phyloP scores from a whole-genome alignment of 2,113 vertebrate species.

The Psilopogon haemacephalus region DNA sequence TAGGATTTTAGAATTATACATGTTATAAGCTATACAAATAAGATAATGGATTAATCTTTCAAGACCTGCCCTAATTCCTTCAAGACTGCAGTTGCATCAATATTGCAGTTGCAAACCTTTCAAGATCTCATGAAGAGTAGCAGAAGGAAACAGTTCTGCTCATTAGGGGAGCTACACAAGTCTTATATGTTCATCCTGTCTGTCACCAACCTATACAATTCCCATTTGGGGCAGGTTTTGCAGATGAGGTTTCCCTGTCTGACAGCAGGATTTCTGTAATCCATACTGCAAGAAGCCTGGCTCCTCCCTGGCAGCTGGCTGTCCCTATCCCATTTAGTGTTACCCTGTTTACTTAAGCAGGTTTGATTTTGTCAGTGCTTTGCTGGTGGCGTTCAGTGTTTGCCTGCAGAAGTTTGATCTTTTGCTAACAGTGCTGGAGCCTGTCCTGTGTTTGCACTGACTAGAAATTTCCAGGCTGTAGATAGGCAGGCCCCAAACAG shows the following conservation, averaged over 20 bases:
- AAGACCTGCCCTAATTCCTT: background rate
- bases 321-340: background rate
- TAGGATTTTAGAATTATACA: background rate
- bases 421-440: background rate
- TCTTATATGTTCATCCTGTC: background rate
- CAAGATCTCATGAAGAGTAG: background rate
- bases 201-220: background rate
- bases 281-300: background rate
- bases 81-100: too few species aligned
- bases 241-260: background rate
- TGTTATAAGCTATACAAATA: background rate
- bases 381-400: background rate
- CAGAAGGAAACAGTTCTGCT: background rate
- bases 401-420: background rate
- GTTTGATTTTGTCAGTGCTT: background rate
- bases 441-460: background rate
- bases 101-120: background rate
- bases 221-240: background rate
- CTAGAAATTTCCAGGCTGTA: slow-evolving; percentile 39
- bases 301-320: background rate
- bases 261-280: background rate
- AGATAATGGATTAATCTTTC: background rate
- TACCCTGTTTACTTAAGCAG: background rate
- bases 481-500: slow-evolving; percentile 11
- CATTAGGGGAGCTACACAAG: background rate